Base-by-base conservation (phyloP, 2,797 vertebrate species). In the Falco concolor region DNA sequence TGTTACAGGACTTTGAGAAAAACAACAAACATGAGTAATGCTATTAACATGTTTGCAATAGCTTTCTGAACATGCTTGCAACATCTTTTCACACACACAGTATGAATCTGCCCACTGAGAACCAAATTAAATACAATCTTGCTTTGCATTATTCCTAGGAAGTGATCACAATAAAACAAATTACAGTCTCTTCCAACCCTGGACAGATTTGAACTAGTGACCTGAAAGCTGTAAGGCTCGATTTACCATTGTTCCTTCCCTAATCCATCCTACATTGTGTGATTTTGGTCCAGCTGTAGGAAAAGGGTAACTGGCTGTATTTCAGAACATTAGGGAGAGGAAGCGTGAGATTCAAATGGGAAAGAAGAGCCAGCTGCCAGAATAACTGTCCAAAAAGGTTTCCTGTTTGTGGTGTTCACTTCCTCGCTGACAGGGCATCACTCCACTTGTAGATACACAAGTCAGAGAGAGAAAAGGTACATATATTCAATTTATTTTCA, bases 21-120 rank as follows among this genome's bases (percentile, higher is more conserved):
- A 93, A 95, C 70, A 97, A 91, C n/a, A 67, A 80, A 83, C 34
- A 27, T 28, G 70, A 93, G 49, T 63, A 95, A 93, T 76, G 52
- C 53, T 49, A 89, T 79, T 93, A 89, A 87, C 44, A 65, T 25
- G 25, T 65, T 96, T 93, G 73, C 57, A 92, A 83, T 60, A 89
- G 25, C 78, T 70, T 90, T 93, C 52, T 65, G 28, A 88, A 88
- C 30, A 32, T 6, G 45, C 54, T 81, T 86, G 74, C 57, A 78
- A 88, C 61, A 84, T 54, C 70, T 65, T 82, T 68, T 79, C 61
- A 63, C 42, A 64, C 22, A 60, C 20, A 47, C 12, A 36, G 12
- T 9, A 5, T 22, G 18, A 80, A 74, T 89, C 60, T 85, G 56
- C 54, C 32, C 72, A 83, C 23, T 8, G 40, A 94, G 52, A 86